Percentiles rank a stretch among this genome's conserved stretches.
Conservation (phyloP, 2,888 invertebrate species). For the Idaea straminata region DNA sequence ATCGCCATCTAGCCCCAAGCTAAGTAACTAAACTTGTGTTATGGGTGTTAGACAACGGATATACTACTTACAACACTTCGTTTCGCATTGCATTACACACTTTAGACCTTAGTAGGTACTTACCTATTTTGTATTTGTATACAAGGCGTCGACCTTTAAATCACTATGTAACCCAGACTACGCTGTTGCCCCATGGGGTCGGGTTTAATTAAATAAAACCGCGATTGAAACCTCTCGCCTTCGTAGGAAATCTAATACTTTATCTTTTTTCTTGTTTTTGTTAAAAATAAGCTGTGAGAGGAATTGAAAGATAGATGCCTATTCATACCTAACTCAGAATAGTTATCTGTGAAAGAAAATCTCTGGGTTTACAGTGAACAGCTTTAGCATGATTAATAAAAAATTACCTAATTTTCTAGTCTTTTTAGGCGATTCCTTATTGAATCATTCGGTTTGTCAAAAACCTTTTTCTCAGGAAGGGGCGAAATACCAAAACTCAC, state of each 20-base stretch:
- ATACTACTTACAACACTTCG: too few relatives aligned
- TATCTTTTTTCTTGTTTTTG: conserved; percentile 49
- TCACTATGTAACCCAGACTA: conserved; percentile 41
- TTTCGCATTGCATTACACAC: too few relatives aligned
- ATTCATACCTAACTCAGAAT: background rate
- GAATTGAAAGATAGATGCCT: conserved; percentile 27
- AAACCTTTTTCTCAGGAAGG: too few relatives aligned
- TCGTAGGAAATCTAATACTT: conserved; percentile 59
- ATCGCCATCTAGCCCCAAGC: too few relatives aligned
- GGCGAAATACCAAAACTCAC: too few relatives aligned
- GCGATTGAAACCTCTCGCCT: conserved; percentile 62
- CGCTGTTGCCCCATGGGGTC: conserved; percentile 49
- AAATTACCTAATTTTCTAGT: too few relatives aligned
- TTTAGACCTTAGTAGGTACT: too few relatives aligned
- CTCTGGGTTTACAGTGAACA: background rate
- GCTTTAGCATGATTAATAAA: too few relatives aligned
- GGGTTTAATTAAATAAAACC: conserved; percentile 68
- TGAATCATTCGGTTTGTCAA: too few relatives aligned
- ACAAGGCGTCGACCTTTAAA: conserved; percentile 25
- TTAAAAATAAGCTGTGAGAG: conserved; percentile 33
- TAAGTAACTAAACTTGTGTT: too few relatives aligned
- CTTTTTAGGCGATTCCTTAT: too few relatives aligned
- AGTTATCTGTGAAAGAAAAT: background rate
- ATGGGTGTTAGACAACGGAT: too few relatives aligned
- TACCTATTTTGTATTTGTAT: background rate